Evolutionary conservation across 2,113 vertebrate genomes (phyloP), one percentile per base, ranked within the genome.

Genomic region (Benitochromis conjunctus): DNA sequence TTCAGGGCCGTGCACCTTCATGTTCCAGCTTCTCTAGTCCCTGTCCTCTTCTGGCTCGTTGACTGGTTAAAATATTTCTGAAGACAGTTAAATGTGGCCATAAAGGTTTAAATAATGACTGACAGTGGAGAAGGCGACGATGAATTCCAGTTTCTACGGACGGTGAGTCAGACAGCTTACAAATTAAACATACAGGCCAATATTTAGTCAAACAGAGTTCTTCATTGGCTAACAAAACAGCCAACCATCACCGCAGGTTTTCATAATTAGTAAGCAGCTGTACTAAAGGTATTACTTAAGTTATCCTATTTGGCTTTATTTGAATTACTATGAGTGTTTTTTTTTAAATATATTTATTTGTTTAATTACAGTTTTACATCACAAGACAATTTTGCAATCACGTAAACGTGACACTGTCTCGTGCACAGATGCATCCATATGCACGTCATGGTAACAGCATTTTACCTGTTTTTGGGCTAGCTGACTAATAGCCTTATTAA

Each of bases 121-220:
- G 92, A 92, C 19, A 29, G 58, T 4, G 82, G 82, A 83, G 95
- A 96, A 3, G 71, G 21, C 1, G 95, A 96, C 7, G 96, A 96
- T n/a, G 95, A 96, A 83, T 94, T 93, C 53, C 96, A 95, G 16
- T 96, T 96, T 89, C 88, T 96, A 16, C 94, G 96, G 80, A 96
- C 90, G 82, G 96, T 96, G 74, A 96, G 96, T 95, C 11, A 9
- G 9, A 5, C 9, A 12, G 6, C 29, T n/a, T 77, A 6, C 5
- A 84, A 64, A 62, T 4, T 51, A 9, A 51, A n/a, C 21, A 6
- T 26, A 62, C 51, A 18, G 21, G 43, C 41, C 36, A 41, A 19
- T 54, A 24, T 46, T 46, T 31, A 9, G 14, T 76, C 19, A 58
- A 3, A 19, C 24, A 36, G 43, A 60, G 5, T 6, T 43, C 1